Conservation (phyloP, 2,797 vertebrate species). For the Phoebastria nigripes region DNA sequence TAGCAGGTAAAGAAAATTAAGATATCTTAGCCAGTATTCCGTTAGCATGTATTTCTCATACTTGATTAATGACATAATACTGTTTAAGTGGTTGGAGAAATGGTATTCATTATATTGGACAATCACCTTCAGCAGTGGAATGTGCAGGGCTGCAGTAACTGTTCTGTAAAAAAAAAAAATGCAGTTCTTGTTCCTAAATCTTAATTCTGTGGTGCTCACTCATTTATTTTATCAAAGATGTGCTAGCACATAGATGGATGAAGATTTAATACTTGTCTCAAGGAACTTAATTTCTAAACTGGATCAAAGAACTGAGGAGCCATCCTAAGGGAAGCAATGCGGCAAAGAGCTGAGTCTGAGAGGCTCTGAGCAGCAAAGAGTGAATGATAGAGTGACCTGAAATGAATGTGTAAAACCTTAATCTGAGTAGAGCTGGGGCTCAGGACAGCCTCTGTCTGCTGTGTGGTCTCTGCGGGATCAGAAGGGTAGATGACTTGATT, state of each 20-base stretch:
- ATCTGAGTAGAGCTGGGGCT: neutral
- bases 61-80: neutral
- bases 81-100: neutral
- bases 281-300: neutral
- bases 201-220: neutral
- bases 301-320: neutral
- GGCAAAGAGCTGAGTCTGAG: neutral
- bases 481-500: neutral
- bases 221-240: neutral
- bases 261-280: neutral
- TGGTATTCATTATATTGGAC: neutral
- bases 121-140: neutral
- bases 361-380: neutral
- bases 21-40: neutral
- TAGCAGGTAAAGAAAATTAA: slow-evolving; percentile 79
- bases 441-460: neutral
- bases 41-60: neutral
- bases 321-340: neutral
- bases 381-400: neutral
- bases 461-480: neutral
- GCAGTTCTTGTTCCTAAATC: neutral
- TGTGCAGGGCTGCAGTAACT: neutral
- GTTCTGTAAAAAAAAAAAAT: neutral
- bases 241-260: neutral
- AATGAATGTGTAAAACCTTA: neutral